Conservation (phyloP, 1,140 invertebrate genomes). For the Metaphire vulgaris region DNA sequence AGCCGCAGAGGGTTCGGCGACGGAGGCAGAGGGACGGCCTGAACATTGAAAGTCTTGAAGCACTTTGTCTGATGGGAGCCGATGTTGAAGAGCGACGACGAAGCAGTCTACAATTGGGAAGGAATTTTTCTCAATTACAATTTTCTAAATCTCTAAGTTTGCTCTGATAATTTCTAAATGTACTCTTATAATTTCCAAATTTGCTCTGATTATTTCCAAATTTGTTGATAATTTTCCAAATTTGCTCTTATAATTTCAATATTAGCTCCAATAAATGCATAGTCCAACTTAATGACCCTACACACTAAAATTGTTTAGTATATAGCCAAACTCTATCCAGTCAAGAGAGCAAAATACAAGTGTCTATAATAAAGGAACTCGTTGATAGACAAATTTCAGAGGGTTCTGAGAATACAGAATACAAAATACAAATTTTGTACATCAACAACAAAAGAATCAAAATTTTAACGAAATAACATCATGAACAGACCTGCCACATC, state of each 20-base stretch:
- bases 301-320: too few relatives aligned
- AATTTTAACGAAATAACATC: too few relatives aligned
- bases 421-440: too few relatives aligned
- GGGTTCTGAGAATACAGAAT: too few relatives aligned
- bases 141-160: too few relatives aligned
- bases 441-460: too few relatives aligned
- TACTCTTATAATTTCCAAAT: not conserved
- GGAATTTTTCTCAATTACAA: too few relatives aligned
- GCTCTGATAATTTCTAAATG: too few relatives aligned
- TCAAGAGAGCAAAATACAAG: too few relatives aligned
- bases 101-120: conserved; percentile 51
- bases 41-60: conserved; percentile 41
- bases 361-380: too few relatives aligned
- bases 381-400: too few relatives aligned
- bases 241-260: not conserved
- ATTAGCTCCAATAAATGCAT: not conserved
- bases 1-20: conserved; percentile 39
- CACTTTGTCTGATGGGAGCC: conserved; percentile 49
- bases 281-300: not conserved
- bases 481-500: conserved; percentile 85
- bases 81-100: conserved; percentile 49
- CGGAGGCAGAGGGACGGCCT: conserved; percentile 36
- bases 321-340: too few relatives aligned
- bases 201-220: not conserved
- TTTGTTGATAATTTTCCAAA: not conserved